phyloP scores from a whole-genome alignment of 2,888 invertebrate genomes.

The Eupithecia centaureata region DNA sequence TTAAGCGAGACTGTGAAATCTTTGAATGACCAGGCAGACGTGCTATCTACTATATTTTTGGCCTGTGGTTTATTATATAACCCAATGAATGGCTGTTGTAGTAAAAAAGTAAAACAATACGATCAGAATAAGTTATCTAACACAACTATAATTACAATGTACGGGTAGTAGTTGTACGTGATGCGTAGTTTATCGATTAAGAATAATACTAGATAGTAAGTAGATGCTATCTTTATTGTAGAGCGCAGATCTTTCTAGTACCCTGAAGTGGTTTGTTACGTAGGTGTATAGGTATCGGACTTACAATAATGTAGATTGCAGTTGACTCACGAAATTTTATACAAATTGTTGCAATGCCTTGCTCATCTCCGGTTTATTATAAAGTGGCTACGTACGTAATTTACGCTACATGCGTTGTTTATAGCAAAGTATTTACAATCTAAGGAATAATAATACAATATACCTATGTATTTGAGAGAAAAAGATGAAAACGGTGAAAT shows the following conservation, averaged over 20 bases:
- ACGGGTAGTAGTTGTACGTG: not conserved
- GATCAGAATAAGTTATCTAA: not conserved
- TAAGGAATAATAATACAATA: not conserved
- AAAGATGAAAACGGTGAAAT: not conserved
- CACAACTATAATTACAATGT: too few relatives aligned
- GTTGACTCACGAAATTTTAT: slow-evolving; percentile 7
- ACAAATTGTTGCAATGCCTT: not conserved
- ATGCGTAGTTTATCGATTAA: not conserved
- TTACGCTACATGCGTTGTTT: not conserved
- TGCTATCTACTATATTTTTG: not conserved
- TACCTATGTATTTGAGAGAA: not conserved
- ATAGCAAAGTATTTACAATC: not conserved
- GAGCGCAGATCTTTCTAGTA: slow-evolving; percentile 1
- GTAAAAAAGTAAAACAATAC: not conserved
- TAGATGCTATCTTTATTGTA: not conserved
- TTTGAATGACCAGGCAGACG: not conserved
- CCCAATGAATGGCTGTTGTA: too few relatives aligned
- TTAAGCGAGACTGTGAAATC: not conserved
- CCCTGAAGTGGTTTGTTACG: not conserved
- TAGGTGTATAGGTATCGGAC: not conserved
- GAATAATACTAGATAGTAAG: not conserved
- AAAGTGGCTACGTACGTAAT: not conserved
- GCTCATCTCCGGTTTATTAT: not conserved
- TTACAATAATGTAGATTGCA: not conserved
- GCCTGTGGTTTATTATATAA: too few relatives aligned